Percentiles rank a stretch among this genome's conserved stretches.
phyloP scores from a whole-genome alignment of 1,140 invertebrate genomes.

The Melitaea cinxia region DNA sequence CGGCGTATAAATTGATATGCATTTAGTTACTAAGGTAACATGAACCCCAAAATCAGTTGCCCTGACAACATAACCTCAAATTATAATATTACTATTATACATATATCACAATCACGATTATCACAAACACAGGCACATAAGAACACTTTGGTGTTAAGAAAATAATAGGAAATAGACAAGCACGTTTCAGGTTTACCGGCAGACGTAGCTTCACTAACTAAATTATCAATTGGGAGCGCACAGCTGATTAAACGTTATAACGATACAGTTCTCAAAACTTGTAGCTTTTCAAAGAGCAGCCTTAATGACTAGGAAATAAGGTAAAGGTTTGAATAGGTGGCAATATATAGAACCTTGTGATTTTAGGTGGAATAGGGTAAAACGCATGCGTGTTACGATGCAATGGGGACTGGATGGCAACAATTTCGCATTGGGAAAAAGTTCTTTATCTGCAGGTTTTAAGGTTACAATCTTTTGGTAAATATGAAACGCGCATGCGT shows the following conservation, averaged over 20 bases:
- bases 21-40: constrained; percentile 18
- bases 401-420: constrained; percentile 14
- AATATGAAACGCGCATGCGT: constrained; percentile 33
- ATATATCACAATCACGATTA: neutral
- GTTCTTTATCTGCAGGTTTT: constrained; percentile 6
- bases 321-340: constrained; percentile 11
- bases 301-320: constrained; percentile 33
- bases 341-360: constrained; percentile 29
- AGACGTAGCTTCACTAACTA: constrained; percentile 64
- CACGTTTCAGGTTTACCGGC: constrained; percentile 52
- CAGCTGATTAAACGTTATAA: constrained; percentile 73
- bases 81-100: neutral
- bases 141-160: constrained; percentile 5
- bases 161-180: constrained; percentile 31
- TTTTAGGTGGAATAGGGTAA: constrained; percentile 11
- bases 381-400: constrained; percentile 42
- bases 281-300: constrained; percentile 46
- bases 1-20: neutral
- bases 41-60: constrained; percentile 32
- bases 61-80: constrained; percentile 47
- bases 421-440: constrained; percentile 3
- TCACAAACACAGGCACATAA: constrained; percentile 19
- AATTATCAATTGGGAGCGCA: constrained; percentile 75
- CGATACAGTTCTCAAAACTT: constrained; percentile 51
- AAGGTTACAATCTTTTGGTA: constrained; percentile 9